Conservation (phyloP, 1,140 invertebrate genomes). For the Carposina sasakii region DNA sequence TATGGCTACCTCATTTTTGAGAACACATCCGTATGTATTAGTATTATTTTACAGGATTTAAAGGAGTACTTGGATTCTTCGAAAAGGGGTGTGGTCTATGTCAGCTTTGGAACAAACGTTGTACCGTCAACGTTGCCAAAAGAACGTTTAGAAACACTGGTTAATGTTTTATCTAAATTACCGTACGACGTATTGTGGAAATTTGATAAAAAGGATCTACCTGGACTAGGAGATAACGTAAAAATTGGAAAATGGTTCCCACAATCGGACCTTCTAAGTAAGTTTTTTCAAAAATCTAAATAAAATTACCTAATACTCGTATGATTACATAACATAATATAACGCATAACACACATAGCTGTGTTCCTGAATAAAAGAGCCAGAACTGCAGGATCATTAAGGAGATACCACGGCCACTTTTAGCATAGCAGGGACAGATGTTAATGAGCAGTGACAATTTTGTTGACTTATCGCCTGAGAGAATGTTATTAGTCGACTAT, state of each 20-base stretch:
- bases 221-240: constrained; percentile 55
- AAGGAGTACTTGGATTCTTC: constrained; percentile 63
- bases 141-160: constrained; percentile 39
- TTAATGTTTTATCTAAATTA: constrained; percentile 42
- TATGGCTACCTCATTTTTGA: too few relatives aligned
- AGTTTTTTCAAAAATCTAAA: too few relatives aligned
- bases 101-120: constrained; percentile 74
- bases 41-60: constrained; percentile 40
- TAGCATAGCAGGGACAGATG: too few relatives aligned
- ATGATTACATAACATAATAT: neutral
- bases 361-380: too few relatives aligned
- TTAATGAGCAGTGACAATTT: too few relatives aligned
- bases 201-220: constrained; percentile 38
- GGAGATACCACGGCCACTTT: too few relatives aligned
- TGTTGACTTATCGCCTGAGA: too few relatives aligned
- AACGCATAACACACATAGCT: too few relatives aligned
- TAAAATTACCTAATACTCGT: neutral
- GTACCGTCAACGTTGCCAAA: constrained; percentile 43
- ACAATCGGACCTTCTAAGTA: constrained; percentile 61
- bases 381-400: too few relatives aligned
- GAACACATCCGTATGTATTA: too few relatives aligned
- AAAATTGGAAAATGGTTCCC: constrained; percentile 49
- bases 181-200: constrained; percentile 63
- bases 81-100: constrained; percentile 72
- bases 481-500: too few relatives aligned